Percentiles rank a stretch among this genome's conserved stretches.
Conservation (phyloP, 2,888 invertebrate species). For the Iselma pallidipennis region DNA sequence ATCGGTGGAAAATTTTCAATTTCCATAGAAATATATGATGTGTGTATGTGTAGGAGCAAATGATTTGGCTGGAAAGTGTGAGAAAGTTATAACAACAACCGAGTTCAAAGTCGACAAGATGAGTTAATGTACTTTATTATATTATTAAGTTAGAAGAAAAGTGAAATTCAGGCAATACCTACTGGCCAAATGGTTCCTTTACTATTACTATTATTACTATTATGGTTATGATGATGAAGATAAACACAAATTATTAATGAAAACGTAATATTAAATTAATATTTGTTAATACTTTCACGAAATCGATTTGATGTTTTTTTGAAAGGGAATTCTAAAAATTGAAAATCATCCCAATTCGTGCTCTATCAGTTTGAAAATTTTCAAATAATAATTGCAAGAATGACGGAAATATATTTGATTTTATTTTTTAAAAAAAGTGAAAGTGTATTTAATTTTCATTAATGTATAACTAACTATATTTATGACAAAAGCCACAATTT, state of each 20-base stretch:
- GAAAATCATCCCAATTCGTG: background rate
- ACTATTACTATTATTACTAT: too few species aligned
- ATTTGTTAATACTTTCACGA: too few species aligned
- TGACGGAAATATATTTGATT: background rate
- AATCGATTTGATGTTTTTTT: background rate
- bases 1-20: background rate
- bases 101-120: background rate
- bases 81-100: slow-evolving; percentile 6
- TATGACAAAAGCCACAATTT: background rate
- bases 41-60: background rate
- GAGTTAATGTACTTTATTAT: background rate
- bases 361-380: too few species aligned
- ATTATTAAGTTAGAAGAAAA: background rate
- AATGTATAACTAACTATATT: background rate
- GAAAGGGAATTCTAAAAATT: background rate
- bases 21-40: background rate
- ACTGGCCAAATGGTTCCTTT: background rate
- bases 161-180: background rate
- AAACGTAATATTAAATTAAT: background rate
- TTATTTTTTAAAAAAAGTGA: background rate
- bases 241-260: too few species aligned
- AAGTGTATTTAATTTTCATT: background rate
- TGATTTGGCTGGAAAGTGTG: background rate
- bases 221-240: too few species aligned
- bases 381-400: background rate